Percentiles rank a stretch among this genome's conserved stretches.
These are phyloP conservation scores for Sminthurides aquaticus DNA, from an alignment of 2,888 invertebrate genomes.

Conservation along the genomic window DNA sequence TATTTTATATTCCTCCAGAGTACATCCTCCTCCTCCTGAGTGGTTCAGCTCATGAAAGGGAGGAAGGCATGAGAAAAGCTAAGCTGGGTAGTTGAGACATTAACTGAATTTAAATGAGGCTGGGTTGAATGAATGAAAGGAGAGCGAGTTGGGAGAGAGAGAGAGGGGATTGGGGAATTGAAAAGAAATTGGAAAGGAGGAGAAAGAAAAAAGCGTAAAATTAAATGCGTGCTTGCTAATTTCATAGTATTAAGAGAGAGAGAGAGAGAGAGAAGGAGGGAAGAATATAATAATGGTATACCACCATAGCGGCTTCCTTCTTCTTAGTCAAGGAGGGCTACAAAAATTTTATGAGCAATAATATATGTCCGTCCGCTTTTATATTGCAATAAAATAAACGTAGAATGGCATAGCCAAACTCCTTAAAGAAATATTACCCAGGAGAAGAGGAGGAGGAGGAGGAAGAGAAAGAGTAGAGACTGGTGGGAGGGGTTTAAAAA, in stretches of 20 bases:
- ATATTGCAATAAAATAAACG: conserved; percentile 18
- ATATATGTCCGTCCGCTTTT: conserved; percentile 21
- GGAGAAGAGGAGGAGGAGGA: background rate
- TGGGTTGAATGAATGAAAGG: no score
- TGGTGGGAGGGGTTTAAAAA: no score
- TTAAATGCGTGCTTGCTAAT: background rate
- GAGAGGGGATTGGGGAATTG: background rate
- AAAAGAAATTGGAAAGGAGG: conserved; percentile 1
- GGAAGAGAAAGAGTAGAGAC: no score
- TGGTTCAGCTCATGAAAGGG: no score
- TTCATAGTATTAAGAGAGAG: background rate
- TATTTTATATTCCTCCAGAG: no score
- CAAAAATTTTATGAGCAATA: conserved; percentile 20
- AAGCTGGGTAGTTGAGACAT: no score
- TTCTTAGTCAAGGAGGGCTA: conserved; percentile 1
- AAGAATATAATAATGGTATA: background rate
- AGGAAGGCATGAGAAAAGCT: no score
- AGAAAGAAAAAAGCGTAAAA: background rate
- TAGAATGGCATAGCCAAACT: background rate
- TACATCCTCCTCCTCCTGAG: no score
- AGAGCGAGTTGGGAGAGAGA: background rate
- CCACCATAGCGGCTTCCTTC: background rate
- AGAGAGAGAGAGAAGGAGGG: background rate
- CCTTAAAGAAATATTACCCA: background rate
- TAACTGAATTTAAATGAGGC: no score